phyloP scores from a whole-genome alignment of 2,888 invertebrate genomes.

The Epirrhoe tristata region DNA sequence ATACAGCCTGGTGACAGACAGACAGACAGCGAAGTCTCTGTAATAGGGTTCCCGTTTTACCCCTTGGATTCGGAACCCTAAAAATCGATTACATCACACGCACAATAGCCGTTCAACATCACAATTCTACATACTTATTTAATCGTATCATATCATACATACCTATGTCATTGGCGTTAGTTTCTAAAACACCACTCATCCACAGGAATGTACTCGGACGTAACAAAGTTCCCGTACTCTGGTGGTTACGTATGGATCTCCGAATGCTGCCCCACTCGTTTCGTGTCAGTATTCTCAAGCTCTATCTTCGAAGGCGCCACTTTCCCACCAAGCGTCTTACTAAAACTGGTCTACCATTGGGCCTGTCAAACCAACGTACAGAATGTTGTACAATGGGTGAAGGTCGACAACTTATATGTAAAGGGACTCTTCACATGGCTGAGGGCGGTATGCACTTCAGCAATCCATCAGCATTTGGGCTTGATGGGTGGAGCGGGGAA shows the following conservation, averaged over 20 bases:
- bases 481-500: slow-evolving; percentile 90
- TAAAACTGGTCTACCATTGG: slow-evolving; percentile 96
- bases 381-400: slow-evolving; percentile 95
- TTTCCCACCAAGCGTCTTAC: slow-evolving; percentile 92
- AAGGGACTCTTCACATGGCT: slow-evolving; percentile 87
- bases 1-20: too few relatives aligned
- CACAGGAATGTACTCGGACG: slow-evolving; percentile 93
- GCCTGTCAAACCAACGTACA: slow-evolving; percentile 95
- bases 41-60: too few relatives aligned
- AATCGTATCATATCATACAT: too few relatives aligned
- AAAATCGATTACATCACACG: too few relatives aligned
- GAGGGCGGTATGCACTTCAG: slow-evolving; percentile 91
- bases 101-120: too few relatives aligned
- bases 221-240: slow-evolving; percentile 93
- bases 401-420: slow-evolving; percentile 85
- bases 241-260: slow-evolving; percentile 97
- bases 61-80: too few relatives aligned
- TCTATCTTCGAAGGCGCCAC: slow-evolving; percentile 95
- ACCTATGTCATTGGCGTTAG: background rate
- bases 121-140: too few relatives aligned
- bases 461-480: slow-evolving; percentile 91
- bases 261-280: slow-evolving; percentile 93
- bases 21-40: too few relatives aligned
- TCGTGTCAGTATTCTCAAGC: slow-evolving; percentile 94
- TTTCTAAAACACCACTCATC: slow-evolving; percentile 22